These are phyloP conservation scores for Triplophysa tibetana DNA, from an alignment of 2,113 vertebrate species.

Conservation along the genomic window DNA sequence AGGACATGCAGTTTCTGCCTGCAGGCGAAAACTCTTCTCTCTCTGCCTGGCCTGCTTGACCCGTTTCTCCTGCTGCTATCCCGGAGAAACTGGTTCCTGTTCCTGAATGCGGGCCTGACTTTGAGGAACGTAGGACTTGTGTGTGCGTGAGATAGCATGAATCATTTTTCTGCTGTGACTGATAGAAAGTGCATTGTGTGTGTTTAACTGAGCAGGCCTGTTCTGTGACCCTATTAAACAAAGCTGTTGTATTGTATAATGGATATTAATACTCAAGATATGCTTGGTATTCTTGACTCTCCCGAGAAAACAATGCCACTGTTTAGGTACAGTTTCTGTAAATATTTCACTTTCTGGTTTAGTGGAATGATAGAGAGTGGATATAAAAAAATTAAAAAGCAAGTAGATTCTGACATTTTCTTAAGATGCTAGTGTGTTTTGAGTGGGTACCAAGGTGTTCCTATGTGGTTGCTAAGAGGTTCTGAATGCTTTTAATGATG, in stretches of 20 bases:
- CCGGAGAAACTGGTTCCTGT: slow-evolving; percentile 53
- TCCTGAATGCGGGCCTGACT: slow-evolving; percentile 33
- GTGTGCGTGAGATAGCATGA: background rate
- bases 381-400: no score
- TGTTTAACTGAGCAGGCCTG: background rate
- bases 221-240: slow-evolving; percentile 17
- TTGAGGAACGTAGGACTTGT: background rate
- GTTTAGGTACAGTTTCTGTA: slow-evolving; percentile 17
- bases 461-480: no score
- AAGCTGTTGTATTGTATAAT: slow-evolving; percentile 6
- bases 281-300: slow-evolving; percentile 10
- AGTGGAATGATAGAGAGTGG: background rate
- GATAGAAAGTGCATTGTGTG: background rate
- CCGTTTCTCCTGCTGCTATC: slow-evolving; percentile 48
- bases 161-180: slow-evolving; percentile 16
- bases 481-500: background rate
- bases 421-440: background rate
- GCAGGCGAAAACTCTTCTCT: slow-evolving; percentile 41
- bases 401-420: no score
- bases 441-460: background rate
- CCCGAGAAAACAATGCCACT: background rate
- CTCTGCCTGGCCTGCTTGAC: slow-evolving; percentile 51
- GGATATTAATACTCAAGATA: background rate
- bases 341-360: background rate
- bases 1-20: slow-evolving; percentile 45